A percentile compares a stretch with the other conserved stretches of the same genome.
Evolutionary conservation across 1,140 invertebrate genomes (phyloP).

Genomic region (Dryas iulia): DNA sequence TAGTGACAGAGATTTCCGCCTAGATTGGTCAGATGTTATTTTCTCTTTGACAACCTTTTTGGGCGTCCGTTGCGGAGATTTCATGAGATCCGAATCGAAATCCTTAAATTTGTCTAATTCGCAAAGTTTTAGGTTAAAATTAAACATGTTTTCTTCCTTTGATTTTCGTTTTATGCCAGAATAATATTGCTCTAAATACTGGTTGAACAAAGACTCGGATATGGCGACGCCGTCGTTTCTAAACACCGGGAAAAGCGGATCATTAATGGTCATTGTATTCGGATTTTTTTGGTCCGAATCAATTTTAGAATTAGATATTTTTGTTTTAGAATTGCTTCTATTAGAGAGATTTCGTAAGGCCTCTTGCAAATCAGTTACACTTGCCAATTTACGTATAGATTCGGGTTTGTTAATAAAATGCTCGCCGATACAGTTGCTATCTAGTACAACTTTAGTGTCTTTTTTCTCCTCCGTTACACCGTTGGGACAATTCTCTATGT

Average conservation of each 20-base stretch:
- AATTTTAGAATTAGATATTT: conserved; percentile 70
- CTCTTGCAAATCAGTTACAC: conserved; percentile 81
- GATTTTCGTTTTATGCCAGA: conserved; percentile 77
- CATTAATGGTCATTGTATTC: conserved; percentile 85
- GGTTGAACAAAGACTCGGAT: conserved; percentile 86
- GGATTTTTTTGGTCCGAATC: conserved; percentile 67
- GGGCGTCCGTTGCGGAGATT: conserved; percentile 66
- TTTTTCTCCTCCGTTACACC: conserved; percentile 61
- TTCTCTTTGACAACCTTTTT: conserved; percentile 66
- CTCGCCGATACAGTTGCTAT: conserved; percentile 68
- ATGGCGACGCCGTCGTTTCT: conserved; percentile 86
- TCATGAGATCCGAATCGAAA: conserved; percentile 72
- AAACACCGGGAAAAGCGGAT: conserved; percentile 89
- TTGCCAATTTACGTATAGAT: conserved; percentile 66
- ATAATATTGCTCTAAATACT: conserved; percentile 83
- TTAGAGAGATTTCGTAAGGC: conserved; percentile 79
- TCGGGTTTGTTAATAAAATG: conserved; percentile 75
- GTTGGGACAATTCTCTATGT: conserved; percentile 56
- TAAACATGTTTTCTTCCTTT: conserved; percentile 78
- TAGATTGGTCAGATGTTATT: conserved; percentile 65
- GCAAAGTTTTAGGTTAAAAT: conserved; percentile 63
- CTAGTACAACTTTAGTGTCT: conserved; percentile 61
- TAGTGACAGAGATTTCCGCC: conserved; percentile 85
- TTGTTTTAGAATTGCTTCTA: conserved; percentile 71
- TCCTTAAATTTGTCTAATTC: conserved; percentile 74